phyloP scores from a whole-genome alignment of 2,797 vertebrate genomes.

The Onychomys torridus region DNA sequence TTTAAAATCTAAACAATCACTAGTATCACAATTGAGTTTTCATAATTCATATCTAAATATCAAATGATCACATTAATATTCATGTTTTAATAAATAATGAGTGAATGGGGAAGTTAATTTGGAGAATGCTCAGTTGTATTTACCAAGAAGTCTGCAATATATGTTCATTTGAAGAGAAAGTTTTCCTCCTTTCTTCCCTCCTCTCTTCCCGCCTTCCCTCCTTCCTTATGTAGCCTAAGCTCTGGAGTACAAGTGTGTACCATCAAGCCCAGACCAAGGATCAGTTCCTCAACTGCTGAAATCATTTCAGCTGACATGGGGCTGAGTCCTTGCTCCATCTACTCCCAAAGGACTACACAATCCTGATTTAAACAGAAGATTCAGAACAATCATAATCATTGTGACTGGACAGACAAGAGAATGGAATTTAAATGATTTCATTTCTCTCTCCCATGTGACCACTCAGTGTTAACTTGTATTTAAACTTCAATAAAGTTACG shows the following conservation, averaged over 20 bases:
- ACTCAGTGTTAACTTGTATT: neutral
- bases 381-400: neutral
- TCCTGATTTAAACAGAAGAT: neutral
- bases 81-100: conserved; percentile 26
- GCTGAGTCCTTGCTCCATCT: neutral
- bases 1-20: neutral
- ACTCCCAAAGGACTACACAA: neutral
- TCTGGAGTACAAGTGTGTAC: neutral
- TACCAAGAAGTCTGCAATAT: neutral
- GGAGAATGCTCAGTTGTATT: neutral
- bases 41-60: neutral
- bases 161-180: neutral
- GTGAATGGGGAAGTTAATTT: neutral
- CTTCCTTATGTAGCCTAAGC: neutral
- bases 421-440: neutral
- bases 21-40: neutral
- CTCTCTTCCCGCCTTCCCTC: no score
- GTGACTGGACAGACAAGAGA: neutral
- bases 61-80: neutral
- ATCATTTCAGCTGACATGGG: neutral
- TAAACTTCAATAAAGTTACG: neutral
- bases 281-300: neutral
- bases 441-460: neutral
- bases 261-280: neutral
- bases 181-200: neutral